These are phyloP conservation scores for Mystacides longicornis DNA, from an alignment of 2,888 invertebrate species.

Conservation along the genomic window DNA sequence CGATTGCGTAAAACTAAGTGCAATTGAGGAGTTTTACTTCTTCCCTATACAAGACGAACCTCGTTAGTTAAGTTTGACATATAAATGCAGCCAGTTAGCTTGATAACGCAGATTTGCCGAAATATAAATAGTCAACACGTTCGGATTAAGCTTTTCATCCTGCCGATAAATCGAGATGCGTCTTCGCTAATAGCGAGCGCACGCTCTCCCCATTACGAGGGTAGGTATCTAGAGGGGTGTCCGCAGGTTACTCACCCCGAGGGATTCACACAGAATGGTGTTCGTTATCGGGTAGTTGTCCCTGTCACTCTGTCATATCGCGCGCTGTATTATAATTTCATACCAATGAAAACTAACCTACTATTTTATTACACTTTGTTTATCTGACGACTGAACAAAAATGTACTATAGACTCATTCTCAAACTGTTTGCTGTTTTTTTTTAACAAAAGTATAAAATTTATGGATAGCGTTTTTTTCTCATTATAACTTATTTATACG, in stretches of 20 bases:
- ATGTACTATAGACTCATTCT: neutral
- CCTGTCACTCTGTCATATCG: conserved; percentile 4
- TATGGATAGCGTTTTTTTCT: too few species aligned
- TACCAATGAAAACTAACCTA: conserved; percentile 1
- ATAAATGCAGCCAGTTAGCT: too few species aligned
- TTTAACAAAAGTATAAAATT: too few species aligned
- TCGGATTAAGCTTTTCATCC: neutral
- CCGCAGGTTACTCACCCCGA: neutral
- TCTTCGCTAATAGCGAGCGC: neutral
- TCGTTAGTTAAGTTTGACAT: neutral
- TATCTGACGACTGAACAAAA: neutral
- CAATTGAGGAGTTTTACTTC: too few species aligned
- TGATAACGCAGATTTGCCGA: too few species aligned
- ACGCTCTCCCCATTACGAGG: neutral
- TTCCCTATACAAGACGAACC: neutral
- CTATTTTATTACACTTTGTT: neutral
- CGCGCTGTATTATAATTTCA: neutral
- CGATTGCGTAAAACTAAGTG: too few species aligned
- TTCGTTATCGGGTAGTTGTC: conserved; percentile 12
- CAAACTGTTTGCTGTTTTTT: too few species aligned
- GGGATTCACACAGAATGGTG: conserved; percentile 14
- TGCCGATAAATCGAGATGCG: neutral
- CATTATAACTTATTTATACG: too few species aligned
- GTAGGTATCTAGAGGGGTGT: neutral
- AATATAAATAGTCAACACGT: neutral